Evolutionary conservation across 1,140 invertebrate species (phyloP).

Genomic region (Nephila pilipes): DNA sequence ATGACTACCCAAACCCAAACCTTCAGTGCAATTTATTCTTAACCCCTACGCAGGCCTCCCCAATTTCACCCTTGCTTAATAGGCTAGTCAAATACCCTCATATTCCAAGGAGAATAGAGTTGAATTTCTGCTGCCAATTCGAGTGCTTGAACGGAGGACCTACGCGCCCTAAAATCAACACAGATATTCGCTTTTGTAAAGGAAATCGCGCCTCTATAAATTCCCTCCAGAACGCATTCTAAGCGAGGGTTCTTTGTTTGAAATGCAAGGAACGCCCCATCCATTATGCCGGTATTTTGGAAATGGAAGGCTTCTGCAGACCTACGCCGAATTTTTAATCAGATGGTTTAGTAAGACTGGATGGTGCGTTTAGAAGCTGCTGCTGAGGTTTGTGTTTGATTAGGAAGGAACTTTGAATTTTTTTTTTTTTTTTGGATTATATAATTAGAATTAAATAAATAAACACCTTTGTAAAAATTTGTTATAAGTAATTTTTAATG

Average conservation of each 20-base stretch:
- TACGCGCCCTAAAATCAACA: conserved; percentile 18
- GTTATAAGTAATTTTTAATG: not conserved
- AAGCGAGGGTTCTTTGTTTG: conserved; percentile 21
- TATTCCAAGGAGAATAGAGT: not conserved
- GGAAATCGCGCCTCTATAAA: conserved; percentile 25
- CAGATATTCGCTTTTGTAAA: conserved; percentile 8
- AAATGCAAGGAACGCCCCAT: conserved; percentile 10
- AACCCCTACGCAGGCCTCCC: not conserved
- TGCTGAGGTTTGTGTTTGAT: not conserved
- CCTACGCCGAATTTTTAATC: conserved; percentile 1
- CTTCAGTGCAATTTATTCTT: not conserved
- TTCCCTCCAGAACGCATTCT: conserved; percentile 30
- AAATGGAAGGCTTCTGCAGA: not conserved
- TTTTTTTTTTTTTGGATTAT: too few species aligned
- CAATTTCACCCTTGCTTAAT: conserved; percentile 47
- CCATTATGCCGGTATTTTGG: not conserved
- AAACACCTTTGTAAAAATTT: not conserved
- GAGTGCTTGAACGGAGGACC: not conserved
- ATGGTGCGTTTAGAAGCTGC: not conserved
- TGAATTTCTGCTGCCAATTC: conserved; percentile 20
- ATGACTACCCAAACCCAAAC: not conserved
- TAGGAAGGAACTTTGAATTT: too few species aligned
- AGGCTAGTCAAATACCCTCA: conserved; percentile 36
- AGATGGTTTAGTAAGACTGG: not conserved
- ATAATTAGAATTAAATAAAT: too few species aligned